Evolutionary conservation across 2,888 invertebrate species (phyloP), one percentile per base, ranked within the genome.

Genomic region (Osmoderma eremita): DNA sequence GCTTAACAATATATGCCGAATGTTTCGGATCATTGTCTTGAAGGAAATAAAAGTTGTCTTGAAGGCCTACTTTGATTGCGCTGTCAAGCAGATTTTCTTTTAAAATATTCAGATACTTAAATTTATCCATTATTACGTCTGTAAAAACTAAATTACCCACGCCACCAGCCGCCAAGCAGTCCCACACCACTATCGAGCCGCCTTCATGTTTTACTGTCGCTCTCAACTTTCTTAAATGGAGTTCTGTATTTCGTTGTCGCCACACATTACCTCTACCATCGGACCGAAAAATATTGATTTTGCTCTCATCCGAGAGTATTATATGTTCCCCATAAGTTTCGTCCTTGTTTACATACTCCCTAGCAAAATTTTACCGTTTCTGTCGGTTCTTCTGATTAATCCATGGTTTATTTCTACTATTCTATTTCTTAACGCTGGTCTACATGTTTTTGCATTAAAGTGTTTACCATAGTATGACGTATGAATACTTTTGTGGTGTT

Each of bases 61-160:
- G 24, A 58, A 58, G 22, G 22, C 10, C 24, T 38, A 42, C 18
- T 58, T 4, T 58, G 8, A 3, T 22, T 15, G 45, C 58, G 22
- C 22, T 58, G 41, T 20, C 12, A 45, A 5, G 22, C 24, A 58
- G 17, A 45, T 22, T 58, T 17, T 42, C 41, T 58, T 42, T 18
- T 24, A 45, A 58, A 42, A 58, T 18, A 13, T 45, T 58, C 18
- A 42, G 10, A 42, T 42, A 58, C 18, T 41, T 42, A 56, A 15
- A 13, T 51, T 30, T 45, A 42, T 61, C 24, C 45, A 61, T 61
- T 61, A 45, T 61, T 12, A 24, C 24, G 12, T 24, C 24, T 12
- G 45, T 61, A 24, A 61, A 45, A 10, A 45, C 17, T 12, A 61
- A n/a, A 30, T 20, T 56, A 41, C 3, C 61, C 17, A 61, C 45